phyloP scores from a whole-genome alignment of 2,113 vertebrate species.

The Jaculus jaculus region DNA sequence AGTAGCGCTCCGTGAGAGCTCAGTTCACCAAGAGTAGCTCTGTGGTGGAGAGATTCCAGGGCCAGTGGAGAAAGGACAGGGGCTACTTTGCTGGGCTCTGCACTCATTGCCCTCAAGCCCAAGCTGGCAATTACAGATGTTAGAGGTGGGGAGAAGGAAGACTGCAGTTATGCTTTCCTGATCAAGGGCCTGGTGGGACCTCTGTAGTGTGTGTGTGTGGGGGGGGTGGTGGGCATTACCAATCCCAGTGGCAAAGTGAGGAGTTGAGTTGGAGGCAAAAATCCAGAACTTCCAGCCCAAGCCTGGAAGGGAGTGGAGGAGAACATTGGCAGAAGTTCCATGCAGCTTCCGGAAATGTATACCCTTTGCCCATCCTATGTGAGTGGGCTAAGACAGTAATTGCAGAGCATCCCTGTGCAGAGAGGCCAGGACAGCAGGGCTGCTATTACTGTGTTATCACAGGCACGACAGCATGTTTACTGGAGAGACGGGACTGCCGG shows the following conservation, averaged over 20 bases:
- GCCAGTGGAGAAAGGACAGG: background rate
- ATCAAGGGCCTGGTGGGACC: background rate
- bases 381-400: constrained; percentile 71
- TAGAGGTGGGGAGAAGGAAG: background rate
- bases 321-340: constrained; percentile 43
- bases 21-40: background rate
- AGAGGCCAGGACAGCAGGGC: constrained; percentile 54
- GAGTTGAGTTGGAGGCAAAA: background rate
- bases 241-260: background rate
- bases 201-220: background rate
- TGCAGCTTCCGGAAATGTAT: constrained; percentile 60
- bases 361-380: constrained; percentile 12
- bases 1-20: background rate
- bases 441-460: constrained; percentile 73
- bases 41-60: background rate
- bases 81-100: background rate
- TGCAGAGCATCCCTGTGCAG: constrained; percentile 58
- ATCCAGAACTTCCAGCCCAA: background rate
- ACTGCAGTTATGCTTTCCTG: background rate
- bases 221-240: background rate
- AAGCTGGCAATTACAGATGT: background rate
- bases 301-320: background rate
- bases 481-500: constrained; percentile 10
- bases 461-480: constrained; percentile 70
- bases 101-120: background rate